Conservation (phyloP, 2,888 invertebrate species). For the Acrocyrtus sp. region DNA sequence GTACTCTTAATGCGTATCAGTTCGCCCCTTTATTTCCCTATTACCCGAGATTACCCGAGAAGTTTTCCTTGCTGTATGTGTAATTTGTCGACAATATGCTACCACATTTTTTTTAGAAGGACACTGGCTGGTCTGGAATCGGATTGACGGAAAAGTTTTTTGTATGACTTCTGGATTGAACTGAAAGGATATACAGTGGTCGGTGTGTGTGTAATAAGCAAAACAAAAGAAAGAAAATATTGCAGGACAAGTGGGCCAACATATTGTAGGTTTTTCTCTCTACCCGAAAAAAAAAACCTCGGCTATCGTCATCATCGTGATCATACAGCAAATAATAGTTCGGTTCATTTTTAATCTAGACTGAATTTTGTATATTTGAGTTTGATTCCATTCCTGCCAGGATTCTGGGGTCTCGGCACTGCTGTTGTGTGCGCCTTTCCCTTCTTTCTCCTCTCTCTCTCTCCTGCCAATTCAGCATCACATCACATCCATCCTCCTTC, state of each 20-base stretch:
- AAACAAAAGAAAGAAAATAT: no score
- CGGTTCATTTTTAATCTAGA: neutral
- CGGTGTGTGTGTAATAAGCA: conserved; percentile 1
- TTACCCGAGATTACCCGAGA: neutral
- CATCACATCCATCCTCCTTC: conserved; percentile 4
- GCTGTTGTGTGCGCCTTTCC: neutral
- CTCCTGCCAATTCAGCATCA: neutral
- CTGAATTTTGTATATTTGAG: conserved; percentile 10
- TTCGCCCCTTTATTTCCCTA: neutral
- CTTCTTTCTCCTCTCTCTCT: neutral
- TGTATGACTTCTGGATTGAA: neutral
- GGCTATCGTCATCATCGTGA: conserved; percentile 3
- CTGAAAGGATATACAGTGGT: neutral
- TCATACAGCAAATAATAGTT: conserved; percentile 4
- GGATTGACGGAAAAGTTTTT: neutral
- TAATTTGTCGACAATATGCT: no score
- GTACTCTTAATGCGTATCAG: no score
- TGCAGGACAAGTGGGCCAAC: no score
- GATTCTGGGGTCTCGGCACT: no score
- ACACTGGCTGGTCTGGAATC: neutral
- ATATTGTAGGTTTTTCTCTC: conserved; percentile 9
- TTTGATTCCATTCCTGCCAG: no score
- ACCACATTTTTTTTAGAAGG: neutral
- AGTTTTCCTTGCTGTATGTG: neutral
- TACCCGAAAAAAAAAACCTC: conserved; percentile 11